Conservation (phyloP, 2,113 vertebrate genomes). For the Neodon shergylaensis region DNA sequence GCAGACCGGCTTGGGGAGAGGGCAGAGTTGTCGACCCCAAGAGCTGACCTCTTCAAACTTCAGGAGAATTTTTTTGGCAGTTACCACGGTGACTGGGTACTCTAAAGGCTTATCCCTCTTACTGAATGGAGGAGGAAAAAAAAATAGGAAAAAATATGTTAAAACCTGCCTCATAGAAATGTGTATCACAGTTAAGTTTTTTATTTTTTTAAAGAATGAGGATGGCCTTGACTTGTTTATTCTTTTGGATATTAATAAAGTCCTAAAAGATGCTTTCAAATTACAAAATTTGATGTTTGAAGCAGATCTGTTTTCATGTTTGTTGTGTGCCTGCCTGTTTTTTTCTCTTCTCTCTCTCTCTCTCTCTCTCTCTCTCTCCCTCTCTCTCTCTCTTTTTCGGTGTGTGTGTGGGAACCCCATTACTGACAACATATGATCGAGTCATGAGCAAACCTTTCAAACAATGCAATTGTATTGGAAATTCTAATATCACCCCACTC, state of each 20-base stretch:
- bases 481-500: conserved; percentile 48
- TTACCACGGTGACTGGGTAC: conserved; percentile 98
- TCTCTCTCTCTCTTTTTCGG: neutral
- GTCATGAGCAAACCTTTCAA: conserved; percentile 63
- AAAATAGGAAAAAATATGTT: conserved; percentile 81
- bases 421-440: conserved; percentile 45
- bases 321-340: neutral
- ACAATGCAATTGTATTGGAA: conserved; percentile 62
- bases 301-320: neutral
- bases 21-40: conserved; percentile 93
- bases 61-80: conserved; percentile 99
- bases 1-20: conserved; percentile 88
- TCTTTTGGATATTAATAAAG: conserved; percentile 47
- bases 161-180: conserved; percentile 84
- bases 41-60: conserved; percentile 99
- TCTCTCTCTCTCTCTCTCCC: neutral
- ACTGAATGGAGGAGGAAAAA: conserved; percentile 85
- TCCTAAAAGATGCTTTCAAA: conserved; percentile 12
- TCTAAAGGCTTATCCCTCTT: conserved; percentile 96
- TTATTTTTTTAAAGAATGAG: neutral
- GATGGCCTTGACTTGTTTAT: conserved; percentile 38
- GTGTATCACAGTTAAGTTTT: conserved; percentile 65
- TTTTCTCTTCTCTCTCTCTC: neutral
- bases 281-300: conserved; percentile 20
- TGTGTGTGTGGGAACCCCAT: neutral